phyloP scores from a whole-genome alignment of 2,797 vertebrate genomes.

The Syngnathus acus region DNA sequence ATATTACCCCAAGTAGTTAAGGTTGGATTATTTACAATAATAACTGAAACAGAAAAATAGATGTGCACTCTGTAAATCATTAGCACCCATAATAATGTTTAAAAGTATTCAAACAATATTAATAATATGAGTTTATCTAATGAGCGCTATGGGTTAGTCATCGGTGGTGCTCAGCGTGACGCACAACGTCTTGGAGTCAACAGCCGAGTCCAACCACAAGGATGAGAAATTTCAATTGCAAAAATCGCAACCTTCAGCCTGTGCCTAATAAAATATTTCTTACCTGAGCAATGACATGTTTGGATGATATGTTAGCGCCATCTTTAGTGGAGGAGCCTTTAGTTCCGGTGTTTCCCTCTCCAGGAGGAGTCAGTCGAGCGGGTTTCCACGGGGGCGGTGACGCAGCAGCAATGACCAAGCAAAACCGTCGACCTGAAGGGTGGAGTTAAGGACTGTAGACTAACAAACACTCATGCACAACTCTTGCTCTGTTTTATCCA shows the following conservation, averaged over 20 bases:
- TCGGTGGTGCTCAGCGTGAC: not conserved
- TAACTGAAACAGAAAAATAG: not conserved
- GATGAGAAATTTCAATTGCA: not conserved
- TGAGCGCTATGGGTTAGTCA: not conserved
- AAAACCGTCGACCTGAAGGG: conserved; percentile 30
- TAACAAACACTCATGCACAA: not conserved
- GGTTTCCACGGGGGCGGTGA: conserved; percentile 48
- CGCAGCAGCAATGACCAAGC: conserved; percentile 56
- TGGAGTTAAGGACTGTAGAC: conserved; percentile 29
- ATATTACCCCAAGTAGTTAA: not conserved
- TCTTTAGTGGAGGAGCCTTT: conserved; percentile 15
- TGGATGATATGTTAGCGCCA: conserved; percentile 6
- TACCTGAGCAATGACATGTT: conserved; percentile 44
- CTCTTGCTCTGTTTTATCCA: not conserved
- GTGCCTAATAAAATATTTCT: conserved; percentile 2
- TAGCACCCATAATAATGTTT: not conserved
- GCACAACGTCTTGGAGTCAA: not conserved
- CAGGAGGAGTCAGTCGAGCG: conserved; percentile 16
- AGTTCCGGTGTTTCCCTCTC: conserved; percentile 30
- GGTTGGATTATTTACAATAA: not conserved
- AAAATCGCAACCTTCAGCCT: not conserved
- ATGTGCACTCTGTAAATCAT: too few species aligned
- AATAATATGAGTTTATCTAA: not conserved
- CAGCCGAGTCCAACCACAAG: not conserved
- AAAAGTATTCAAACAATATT: not conserved